Percentiles rank a stretch among this genome's conserved stretches.
Evolutionary conservation across 2,888 invertebrate species (phyloP).

Genomic region (Cactoblastis cactorum): DNA sequence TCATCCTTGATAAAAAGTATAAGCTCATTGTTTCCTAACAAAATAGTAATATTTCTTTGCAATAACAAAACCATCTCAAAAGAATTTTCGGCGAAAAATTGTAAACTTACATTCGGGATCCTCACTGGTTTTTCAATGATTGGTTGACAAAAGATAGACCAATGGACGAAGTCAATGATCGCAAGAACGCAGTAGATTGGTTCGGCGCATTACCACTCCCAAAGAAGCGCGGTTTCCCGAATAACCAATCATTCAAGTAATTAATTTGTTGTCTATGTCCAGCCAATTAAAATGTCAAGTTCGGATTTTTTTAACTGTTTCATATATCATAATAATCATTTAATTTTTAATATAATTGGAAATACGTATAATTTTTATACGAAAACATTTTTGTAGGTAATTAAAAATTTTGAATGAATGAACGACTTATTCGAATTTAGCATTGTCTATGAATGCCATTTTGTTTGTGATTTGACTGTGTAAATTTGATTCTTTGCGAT

Average conservation of each 20-base stretch:
- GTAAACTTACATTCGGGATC: slow-evolving; percentile 73
- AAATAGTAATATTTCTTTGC: slow-evolving; percentile 29
- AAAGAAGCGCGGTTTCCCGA: slow-evolving; percentile 59
- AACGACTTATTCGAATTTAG: too few species aligned
- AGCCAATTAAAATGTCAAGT: slow-evolving; percentile 10
- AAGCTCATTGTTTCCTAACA: slow-evolving; percentile 30
- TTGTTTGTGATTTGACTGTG: slow-evolving; percentile 25
- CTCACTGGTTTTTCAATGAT: slow-evolving; percentile 90
- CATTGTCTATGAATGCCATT: slow-evolving; percentile 34
- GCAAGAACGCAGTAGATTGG: slow-evolving; percentile 86
- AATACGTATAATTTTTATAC: too few species aligned
- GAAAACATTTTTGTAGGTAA: too few species aligned
- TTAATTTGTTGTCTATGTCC: slow-evolving; percentile 65
- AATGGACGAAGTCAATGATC: slow-evolving; percentile 89
- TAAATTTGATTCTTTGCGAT: slow-evolving; percentile 29
- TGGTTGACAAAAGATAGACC: slow-evolving; percentile 92
- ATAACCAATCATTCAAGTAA: slow-evolving; percentile 71
- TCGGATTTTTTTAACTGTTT: too few species aligned
- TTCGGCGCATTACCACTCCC: slow-evolving; percentile 83
- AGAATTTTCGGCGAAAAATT: slow-evolving; percentile 58
- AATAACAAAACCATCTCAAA: slow-evolving; percentile 42
- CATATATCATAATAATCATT: too few species aligned
- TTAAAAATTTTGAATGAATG: too few species aligned
- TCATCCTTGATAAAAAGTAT: slow-evolving; percentile 34
- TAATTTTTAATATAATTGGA: too few species aligned